A percentile compares a stretch with the other conserved stretches of the same genome.
Evolutionary conservation across 1,140 invertebrate species (phyloP).

Genomic region (Hyles euphorbiae): DNA sequence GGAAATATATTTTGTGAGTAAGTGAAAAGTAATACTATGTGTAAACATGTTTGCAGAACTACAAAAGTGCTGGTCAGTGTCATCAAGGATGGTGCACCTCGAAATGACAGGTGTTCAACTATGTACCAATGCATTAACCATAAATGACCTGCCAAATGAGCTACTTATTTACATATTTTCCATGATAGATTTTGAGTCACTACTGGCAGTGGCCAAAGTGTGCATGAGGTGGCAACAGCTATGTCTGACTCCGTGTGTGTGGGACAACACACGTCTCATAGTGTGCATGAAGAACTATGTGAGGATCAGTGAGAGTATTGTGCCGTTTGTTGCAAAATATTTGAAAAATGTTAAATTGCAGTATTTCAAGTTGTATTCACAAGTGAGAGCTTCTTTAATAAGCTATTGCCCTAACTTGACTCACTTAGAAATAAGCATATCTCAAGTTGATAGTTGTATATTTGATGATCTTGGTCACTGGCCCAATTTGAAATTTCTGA

Average conservation of each 20-base stretch:
- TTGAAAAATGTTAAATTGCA: conserved; percentile 74
- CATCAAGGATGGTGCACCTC: conserved; percentile 62
- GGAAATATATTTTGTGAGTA: neutral
- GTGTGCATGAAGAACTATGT: conserved; percentile 75
- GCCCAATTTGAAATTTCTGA: conserved; percentile 72
- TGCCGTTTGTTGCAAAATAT: conserved; percentile 70
- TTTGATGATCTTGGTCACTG: conserved; percentile 70
- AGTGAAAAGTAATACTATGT: neutral
- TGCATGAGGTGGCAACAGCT: conserved; percentile 71
- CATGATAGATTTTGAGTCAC: conserved; percentile 71
- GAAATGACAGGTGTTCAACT: conserved; percentile 56
- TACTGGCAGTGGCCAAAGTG: conserved; percentile 67
- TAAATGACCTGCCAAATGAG: conserved; percentile 75
- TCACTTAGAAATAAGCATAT: conserved; percentile 75
- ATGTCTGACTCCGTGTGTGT: conserved; percentile 66
- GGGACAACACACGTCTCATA: conserved; percentile 70
- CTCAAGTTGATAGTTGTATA: conserved; percentile 72
- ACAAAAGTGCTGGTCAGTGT: conserved; percentile 29
- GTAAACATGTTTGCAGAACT: conserved; percentile 45
- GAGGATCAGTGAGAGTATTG: conserved; percentile 67
- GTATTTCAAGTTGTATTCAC: conserved; percentile 74
- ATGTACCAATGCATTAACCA: conserved; percentile 46
- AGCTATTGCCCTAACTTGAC: conserved; percentile 72
- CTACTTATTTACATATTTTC: conserved; percentile 74
- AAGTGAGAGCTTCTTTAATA: conserved; percentile 69